These are phyloP conservation scores for Camponotus fellah DNA, from an alignment of 2,888 invertebrate species.

Conservation along the genomic window DNA sequence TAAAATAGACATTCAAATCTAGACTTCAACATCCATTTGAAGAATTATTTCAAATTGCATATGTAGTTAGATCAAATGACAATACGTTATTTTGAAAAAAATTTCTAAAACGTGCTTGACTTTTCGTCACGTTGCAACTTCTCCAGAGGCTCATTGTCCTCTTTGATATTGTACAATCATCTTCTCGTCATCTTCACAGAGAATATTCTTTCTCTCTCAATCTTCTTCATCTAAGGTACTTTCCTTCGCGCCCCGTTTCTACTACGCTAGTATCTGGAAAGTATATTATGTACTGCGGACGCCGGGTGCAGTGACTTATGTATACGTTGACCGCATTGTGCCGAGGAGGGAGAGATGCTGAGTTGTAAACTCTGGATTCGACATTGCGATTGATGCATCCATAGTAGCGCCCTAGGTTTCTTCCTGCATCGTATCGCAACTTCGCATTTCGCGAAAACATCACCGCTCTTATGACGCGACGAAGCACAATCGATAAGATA, in stretches of 20 bases:
- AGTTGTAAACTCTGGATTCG: slow-evolving; percentile 25
- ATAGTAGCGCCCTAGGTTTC: neutral
- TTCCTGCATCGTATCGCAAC: neutral
- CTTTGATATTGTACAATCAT: slow-evolving; percentile 62
- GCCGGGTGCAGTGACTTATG: slow-evolving; percentile 26
- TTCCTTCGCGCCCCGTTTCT: slow-evolving; percentile 12
- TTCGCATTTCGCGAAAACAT: neutral
- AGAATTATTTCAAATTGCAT: neutral
- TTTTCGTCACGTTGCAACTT: slow-evolving; percentile 27
- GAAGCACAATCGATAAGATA: neutral
- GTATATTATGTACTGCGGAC: slow-evolving; percentile 32
- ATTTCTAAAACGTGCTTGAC: slow-evolving; percentile 24
- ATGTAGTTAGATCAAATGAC: slow-evolving; percentile 26
- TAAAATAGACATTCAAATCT: neutral
- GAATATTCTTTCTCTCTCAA: slow-evolving; percentile 29
- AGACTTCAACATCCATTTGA: neutral
- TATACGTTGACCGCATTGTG: neutral
- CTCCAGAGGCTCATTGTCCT: slow-evolving; percentile 54
- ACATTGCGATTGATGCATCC: slow-evolving; percentile 15
- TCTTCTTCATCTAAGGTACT: neutral
- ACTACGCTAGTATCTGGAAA: slow-evolving; percentile 18
- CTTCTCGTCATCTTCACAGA: slow-evolving; percentile 53
- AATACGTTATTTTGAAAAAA: neutral
- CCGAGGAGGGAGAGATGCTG: slow-evolving; percentile 2
- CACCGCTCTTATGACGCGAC: neutral